These are phyloP conservation scores for Eublepharis macularius DNA, from an alignment of 2,113 vertebrate species.

Conservation along the genomic window DNA sequence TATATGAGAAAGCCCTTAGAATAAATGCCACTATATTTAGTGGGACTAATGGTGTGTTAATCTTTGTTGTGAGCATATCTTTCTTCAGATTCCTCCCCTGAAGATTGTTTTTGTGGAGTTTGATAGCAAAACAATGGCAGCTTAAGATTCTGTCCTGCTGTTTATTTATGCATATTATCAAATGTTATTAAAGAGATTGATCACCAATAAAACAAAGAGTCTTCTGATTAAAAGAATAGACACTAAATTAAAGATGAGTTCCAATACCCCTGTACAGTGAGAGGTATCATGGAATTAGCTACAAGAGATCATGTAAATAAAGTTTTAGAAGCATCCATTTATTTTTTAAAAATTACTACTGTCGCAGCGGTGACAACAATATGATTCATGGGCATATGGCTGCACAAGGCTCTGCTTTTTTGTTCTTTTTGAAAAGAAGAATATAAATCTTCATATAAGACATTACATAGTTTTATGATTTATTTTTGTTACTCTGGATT, in stretches of 20 bases:
- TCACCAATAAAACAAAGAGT: neutral
- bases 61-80: too few relatives aligned
- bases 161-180: too few relatives aligned
- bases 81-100: too few relatives aligned
- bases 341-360: slow-evolving; percentile 30
- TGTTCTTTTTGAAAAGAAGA: slow-evolving; percentile 27
- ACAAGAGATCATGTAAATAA: slow-evolving; percentile 32
- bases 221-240: neutral
- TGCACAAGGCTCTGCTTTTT: slow-evolving; percentile 44
- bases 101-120: too few relatives aligned
- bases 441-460: slow-evolving; percentile 52
- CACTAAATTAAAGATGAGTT: neutral
- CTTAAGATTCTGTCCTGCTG: too few relatives aligned
- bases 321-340: slow-evolving; percentile 44
- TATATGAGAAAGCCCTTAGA: too few relatives aligned
- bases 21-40: too few relatives aligned
- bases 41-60: too few relatives aligned
- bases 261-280: neutral
- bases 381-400: slow-evolving; percentile 52
- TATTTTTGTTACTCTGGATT: slow-evolving; percentile 46
- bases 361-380: slow-evolving; percentile 25
- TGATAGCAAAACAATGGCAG: too few relatives aligned
- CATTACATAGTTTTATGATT: slow-evolving; percentile 40
- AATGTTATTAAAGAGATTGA: neutral
- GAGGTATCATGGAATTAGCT: neutral